Conservation (phyloP, 2,113 vertebrate genomes). For the Anas platyrhynchos region DNA sequence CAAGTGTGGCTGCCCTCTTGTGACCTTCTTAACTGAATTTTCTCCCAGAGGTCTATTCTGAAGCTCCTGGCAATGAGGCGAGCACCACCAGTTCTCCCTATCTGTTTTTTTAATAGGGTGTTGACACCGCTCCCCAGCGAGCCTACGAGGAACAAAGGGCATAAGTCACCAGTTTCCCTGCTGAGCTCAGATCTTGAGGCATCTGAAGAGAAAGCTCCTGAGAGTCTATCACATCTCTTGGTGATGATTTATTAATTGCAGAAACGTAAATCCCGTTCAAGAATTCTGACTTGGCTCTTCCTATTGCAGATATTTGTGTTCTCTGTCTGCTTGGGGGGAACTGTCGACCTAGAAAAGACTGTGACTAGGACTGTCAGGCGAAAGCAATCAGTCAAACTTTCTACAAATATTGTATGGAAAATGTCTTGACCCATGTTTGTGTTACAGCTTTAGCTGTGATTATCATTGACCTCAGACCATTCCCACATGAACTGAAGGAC, state of each 20-base stretch:
- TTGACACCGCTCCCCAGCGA: background rate
- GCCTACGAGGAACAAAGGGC: background rate
- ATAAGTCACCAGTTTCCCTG: conserved; percentile 35
- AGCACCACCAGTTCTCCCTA: background rate
- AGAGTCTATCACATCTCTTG: background rate
- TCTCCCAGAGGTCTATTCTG: background rate
- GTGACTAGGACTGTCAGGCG: background rate
- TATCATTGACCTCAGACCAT: background rate
- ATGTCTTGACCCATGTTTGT: background rate
- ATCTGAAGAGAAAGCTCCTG: background rate
- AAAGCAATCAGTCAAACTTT: background rate
- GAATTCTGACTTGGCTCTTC: conserved; percentile 19
- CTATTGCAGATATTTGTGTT: background rate
- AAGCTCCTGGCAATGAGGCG: background rate
- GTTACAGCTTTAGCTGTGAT: background rate
- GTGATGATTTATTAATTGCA: conserved; percentile 50
- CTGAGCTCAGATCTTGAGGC: background rate
- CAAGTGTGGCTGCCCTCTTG: background rate
- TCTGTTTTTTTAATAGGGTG: background rate
- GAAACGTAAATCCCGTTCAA: background rate
- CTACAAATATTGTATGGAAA: background rate
- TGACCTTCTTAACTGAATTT: background rate
- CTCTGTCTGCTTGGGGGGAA: background rate
- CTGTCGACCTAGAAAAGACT: background rate
- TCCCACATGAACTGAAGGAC: background rate